Conservation (phyloP, 2,888 invertebrate species). For the Anorthoa munda region DNA sequence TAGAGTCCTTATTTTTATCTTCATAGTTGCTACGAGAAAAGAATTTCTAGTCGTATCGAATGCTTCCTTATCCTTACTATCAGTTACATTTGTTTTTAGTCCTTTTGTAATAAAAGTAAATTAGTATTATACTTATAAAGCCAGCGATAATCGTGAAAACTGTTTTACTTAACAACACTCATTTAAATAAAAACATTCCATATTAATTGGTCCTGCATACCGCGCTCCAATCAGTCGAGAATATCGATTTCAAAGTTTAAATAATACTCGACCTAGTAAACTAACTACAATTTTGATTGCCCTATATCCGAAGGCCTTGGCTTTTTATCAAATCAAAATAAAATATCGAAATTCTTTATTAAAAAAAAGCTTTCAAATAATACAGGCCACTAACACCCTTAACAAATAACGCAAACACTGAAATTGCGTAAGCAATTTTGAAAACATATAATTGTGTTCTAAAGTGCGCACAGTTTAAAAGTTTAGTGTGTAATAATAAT, state of each 20-base stretch:
- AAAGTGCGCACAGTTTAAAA: conserved; percentile 62
- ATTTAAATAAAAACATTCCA: conserved; percentile 63
- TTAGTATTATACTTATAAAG: conserved; percentile 6
- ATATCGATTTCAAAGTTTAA: conserved; percentile 54
- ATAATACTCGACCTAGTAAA: conserved; percentile 50
- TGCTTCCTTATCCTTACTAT: conserved; percentile 2
- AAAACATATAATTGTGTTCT: conserved; percentile 54
- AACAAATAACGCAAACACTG: conserved; percentile 44
- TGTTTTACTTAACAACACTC: conserved; percentile 25
- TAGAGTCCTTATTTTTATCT: conserved; percentile 72
- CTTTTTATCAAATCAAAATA: conserved; percentile 46
- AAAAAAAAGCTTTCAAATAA: conserved; percentile 62
- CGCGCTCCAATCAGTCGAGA: conserved; percentile 53
- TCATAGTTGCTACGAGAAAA: conserved; percentile 25
- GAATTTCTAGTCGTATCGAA: conserved; percentile 3
- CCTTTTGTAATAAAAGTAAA: not conserved
- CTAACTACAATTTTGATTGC: conserved; percentile 49
- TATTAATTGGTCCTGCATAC: conserved; percentile 61
- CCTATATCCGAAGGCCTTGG: conserved; percentile 62
- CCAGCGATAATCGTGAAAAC: conserved; percentile 8
- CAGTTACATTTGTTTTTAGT: not conserved
- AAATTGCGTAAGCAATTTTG: conserved; percentile 55
- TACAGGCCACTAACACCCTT: conserved; percentile 58
- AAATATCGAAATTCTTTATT: conserved; percentile 57
- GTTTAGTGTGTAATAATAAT: conserved; percentile 70